These are phyloP conservation scores for Liodrosophila aerea DNA, from an alignment of 2,888 invertebrate species.

Conservation along the genomic window DNA sequence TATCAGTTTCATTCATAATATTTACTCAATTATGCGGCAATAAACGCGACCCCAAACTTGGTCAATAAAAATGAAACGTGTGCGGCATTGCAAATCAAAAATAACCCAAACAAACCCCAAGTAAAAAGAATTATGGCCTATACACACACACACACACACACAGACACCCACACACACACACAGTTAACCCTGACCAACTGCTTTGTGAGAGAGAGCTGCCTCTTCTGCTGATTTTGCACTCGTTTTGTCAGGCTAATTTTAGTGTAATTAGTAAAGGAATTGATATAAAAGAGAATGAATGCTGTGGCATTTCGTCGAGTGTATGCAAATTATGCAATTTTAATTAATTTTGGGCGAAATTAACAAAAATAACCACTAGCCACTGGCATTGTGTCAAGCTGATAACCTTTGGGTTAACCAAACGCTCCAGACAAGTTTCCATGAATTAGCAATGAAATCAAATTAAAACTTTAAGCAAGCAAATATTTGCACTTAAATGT, in stretches of 20 bases:
- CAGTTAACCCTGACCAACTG: background rate
- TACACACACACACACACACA: background rate
- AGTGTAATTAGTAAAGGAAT: conserved; percentile 41
- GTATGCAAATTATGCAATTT: conserved; percentile 65
- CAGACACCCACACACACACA: background rate
- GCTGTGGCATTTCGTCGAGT: no score
- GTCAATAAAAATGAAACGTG: conserved; percentile 66
- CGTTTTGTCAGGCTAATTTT: conserved; percentile 41
- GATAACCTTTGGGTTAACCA: conserved; percentile 8
- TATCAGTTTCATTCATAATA: conserved; percentile 69
- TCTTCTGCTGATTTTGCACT: conserved; percentile 27
- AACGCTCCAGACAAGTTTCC: conserved; percentile 17
- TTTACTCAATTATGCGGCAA: conserved; percentile 69
- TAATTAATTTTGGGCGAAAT: conserved; percentile 60
- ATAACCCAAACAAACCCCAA: background rate
- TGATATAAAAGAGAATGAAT: no score
- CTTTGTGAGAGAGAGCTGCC: no score
- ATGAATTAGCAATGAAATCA: conserved; percentile 52
- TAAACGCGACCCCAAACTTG: conserved; percentile 65
- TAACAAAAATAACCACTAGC: conserved; percentile 53
- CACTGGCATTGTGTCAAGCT: conserved; percentile 6
- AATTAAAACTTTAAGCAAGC: conserved; percentile 53
- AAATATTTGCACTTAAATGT: conserved; percentile 55
- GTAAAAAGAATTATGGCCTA: conserved; percentile 13
- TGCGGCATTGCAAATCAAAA: conserved; percentile 53